Base-by-base conservation (phyloP, 2,888 invertebrate genomes). In the Drosophila melanosoma region DNA sequence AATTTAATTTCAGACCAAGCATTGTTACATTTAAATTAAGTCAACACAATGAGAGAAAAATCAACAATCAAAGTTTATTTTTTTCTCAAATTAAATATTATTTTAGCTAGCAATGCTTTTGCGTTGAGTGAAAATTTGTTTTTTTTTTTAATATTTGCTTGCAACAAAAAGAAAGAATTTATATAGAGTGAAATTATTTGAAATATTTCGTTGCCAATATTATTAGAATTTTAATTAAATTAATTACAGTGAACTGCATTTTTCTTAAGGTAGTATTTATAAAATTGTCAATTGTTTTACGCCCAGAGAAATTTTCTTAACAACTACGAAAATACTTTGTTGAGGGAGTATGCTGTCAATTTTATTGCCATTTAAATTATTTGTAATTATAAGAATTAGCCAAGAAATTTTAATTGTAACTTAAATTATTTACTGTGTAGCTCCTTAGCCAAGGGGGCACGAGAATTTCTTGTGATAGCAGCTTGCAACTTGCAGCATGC, bases 401-500 rank as follows among this genome's bases (percentile, higher is more conserved):
- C 15, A 15, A 10, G 15, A 20, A 10, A 32, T 32, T 56, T 56
- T 40, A n/a, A 57, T 38, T 20, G 32, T 15, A 20, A 32, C 20
- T 40, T 20, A 40, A 40, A 57, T 57, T 57, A 20, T 57, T 57
- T 32, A 3, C 57, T 42, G 57, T 57, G 57, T 57, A 67, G 61
- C 70, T 64, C 51, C 38, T 67, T 78, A 70, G 79, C 79, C 62
- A 60, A 42, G 53, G 53, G 53, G 67, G 61, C 61, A 62, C 35
- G 32, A 35, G 42, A 53, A 51, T 73, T 60, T 52, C 52, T 65
- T 56, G 59, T 36, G 62, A 59, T 53, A 29, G 67, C 69, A 49
- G 72, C 68, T 38, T 56, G 56, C 26, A 38, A 10, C 56, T 56
- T 69, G 75, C 74, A 60, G 81, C 80, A 81, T 81, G 81, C 81